A percentile compares a stretch with the other conserved stretches of the same genome.
Evolutionary conservation across 1,140 invertebrate species (phyloP).

Genomic region (Leptoteleia sp.): DNA sequence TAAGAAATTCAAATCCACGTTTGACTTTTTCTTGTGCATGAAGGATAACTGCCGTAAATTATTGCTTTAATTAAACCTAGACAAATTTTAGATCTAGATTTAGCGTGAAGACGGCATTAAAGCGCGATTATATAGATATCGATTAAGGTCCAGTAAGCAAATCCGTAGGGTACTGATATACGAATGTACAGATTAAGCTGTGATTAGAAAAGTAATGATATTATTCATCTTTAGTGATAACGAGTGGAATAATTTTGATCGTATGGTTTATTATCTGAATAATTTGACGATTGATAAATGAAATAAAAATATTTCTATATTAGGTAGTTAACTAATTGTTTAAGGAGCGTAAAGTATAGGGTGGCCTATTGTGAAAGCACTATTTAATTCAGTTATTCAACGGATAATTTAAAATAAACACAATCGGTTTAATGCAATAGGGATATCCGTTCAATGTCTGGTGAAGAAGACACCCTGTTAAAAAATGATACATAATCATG

Average conservation of each 20-base stretch:
- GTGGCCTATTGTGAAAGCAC: too few relatives aligned
- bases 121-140: conserved; percentile 38
- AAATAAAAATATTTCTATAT: too few relatives aligned
- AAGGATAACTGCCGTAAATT: conserved; percentile 38
- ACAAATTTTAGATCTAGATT: conserved; percentile 58
- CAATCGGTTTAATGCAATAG: too few relatives aligned
- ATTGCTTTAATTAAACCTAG: conserved; percentile 54
- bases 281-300: too few relatives aligned
- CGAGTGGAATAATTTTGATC: neutral
- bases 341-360: too few relatives aligned
- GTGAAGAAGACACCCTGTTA: too few relatives aligned
- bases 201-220: conserved; percentile 8
- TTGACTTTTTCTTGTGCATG: neutral
- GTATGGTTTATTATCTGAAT: neutral
- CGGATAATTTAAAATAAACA: too few relatives aligned
- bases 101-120: conserved; percentile 30
- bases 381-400: too few relatives aligned
- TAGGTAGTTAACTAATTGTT: too few relatives aligned
- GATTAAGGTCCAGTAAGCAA: conserved; percentile 26
- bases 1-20: conserved; percentile 40
- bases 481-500: too few relatives aligned
- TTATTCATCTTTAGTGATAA: neutral
- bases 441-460: too few relatives aligned
- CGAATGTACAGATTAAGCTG: conserved; percentile 6
- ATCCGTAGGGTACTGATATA: conserved; percentile 10